Evolutionary conservation across 2,113 vertebrate species (phyloP), one percentile per base, ranked within the genome.

Genomic region (Pampusana beccarii): DNA sequence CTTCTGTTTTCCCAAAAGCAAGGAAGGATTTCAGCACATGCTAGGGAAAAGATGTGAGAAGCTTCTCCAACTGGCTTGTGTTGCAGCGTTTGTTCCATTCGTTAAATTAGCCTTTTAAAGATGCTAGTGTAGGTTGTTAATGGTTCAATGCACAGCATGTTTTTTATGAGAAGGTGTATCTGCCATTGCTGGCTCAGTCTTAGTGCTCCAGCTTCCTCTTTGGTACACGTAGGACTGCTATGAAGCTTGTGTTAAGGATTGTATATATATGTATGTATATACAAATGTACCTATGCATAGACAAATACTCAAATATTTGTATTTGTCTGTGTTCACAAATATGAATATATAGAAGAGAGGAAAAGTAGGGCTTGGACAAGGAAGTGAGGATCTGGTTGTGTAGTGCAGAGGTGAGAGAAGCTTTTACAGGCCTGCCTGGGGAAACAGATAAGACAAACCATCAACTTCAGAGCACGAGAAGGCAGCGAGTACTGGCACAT

Each of bases 11-110:
- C 65, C 80, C 91, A 71, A 1, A 44, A 70, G 84, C 51, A 13
- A 23, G 77, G 89, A 20, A 58, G 64, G 78, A 62, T 87, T 84
- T 79, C 38, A 42, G 95, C 83, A 89, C 90, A 31, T 53, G 89
- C 54, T 62, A 31, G 36, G 51, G 66, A 75, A 44, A 58, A 38
- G 81, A 85, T 4, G 4, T 79, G 81, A 93, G 92, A 26, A 77
- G 88, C 81, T 80, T 86, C 67, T 74, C 66, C 69, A n/a, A 58
- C 36, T 66, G 79, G 4, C 60, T 34, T 88, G 81, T 73, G 75
- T 36, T 92, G 71, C 71, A 58, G 81, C 46, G 70, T 80, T 93
- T 24, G 15, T 92, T 80, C 85, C 62, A 19, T 58, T 95, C 62
- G 42, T 93, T 92, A 80, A 66, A 60, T 48, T 28, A 80, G 88